phyloP scores from a whole-genome alignment of 2,113 vertebrate species.

The Psephotus haematonotus region DNA sequence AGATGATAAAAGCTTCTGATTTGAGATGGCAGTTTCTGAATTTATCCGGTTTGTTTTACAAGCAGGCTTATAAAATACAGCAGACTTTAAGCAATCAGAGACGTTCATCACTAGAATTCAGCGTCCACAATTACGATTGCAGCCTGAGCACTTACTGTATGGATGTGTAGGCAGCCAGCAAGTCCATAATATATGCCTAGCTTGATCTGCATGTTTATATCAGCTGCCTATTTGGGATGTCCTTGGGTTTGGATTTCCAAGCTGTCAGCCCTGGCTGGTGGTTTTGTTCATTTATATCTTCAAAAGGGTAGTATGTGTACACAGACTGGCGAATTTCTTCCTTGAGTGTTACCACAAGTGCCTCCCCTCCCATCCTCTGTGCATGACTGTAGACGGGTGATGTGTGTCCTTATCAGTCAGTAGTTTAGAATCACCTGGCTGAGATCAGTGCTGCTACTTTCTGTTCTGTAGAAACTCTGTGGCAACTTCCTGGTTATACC shows the following conservation, averaged over 20 bases:
- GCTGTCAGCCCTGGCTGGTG: neutral
- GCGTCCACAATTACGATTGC: neutral
- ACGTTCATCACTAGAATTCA: neutral
- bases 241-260: neutral
- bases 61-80: neutral
- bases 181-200: neutral
- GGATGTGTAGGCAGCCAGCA: neutral
- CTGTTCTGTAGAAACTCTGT: neutral
- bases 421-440: neutral
- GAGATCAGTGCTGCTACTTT: neutral
- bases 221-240: neutral
- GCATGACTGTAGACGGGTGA: neutral
- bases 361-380: neutral
- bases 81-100: neutral
- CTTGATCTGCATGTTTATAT: neutral
- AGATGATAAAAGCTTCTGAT: neutral
- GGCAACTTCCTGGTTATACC: neutral
- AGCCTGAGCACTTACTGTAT: neutral
- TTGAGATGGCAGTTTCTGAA: neutral
- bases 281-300: neutral
- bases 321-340: neutral
- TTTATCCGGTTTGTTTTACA: neutral
- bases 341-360: neutral
- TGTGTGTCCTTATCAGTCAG: neutral
- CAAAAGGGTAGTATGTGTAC: too few relatives aligned